These are phyloP conservation scores for Meandrina meandrites DNA, from an alignment of 92 coral and sea anemone genomes.

Conservation along the genomic window DNA sequence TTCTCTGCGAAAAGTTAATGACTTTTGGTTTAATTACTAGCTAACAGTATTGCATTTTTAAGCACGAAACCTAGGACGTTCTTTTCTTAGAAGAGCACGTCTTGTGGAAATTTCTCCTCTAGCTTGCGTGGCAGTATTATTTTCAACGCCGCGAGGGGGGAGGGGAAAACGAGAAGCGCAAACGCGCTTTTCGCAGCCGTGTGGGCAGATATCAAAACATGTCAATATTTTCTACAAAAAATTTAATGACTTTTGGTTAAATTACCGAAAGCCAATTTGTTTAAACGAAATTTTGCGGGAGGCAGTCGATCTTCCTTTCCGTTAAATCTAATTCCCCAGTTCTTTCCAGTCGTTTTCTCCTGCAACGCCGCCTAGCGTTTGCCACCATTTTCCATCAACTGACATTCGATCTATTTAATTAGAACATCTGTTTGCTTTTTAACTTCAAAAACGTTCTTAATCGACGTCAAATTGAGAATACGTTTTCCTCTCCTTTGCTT, in stretches of 20 bases:
- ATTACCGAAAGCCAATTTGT: not conserved
- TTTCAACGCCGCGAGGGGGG: too few species aligned
- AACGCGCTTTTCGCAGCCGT: too few species aligned
- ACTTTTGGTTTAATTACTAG: not conserved
- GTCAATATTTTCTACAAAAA: not conserved
- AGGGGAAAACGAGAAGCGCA: too few species aligned
- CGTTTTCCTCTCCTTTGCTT: constrained; percentile 21
- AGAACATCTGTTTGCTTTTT: constrained; percentile 23
- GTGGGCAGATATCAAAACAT: not conserved
- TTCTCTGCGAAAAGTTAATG: not conserved
- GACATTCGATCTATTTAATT: constrained; percentile 43
- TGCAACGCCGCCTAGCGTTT: not conserved
- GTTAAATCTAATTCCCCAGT: not conserved
- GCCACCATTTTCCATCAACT: not conserved
- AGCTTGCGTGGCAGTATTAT: too few species aligned
- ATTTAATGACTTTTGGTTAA: not conserved
- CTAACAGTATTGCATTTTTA: too few species aligned
- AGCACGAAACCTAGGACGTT: too few species aligned
- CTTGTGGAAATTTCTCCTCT: too few species aligned
- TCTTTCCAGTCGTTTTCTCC: not conserved
- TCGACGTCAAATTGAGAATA: constrained; percentile 34
- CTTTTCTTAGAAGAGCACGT: too few species aligned
- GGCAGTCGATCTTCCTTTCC: not conserved
- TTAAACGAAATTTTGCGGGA: not conserved
- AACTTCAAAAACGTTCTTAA: constrained; percentile 28